phyloP scores from a whole-genome alignment of 2,797 vertebrate genomes.

The Amblyraja radiata region DNA sequence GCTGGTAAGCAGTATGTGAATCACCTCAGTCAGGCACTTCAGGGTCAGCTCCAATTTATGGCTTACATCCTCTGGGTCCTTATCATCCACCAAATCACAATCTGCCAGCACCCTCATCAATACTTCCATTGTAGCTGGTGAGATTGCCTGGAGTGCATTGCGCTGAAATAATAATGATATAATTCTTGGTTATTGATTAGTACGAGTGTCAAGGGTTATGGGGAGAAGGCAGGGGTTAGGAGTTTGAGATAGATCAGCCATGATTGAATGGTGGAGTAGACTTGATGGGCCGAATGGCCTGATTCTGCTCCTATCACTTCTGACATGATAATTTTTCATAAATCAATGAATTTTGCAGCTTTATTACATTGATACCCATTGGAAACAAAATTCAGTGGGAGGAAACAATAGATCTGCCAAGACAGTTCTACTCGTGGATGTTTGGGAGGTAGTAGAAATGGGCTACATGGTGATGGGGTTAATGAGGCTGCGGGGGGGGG shows the following conservation, averaged over 20 bases:
- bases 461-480: too few species aligned
- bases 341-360: background rate
- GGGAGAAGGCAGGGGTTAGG: too few species aligned
- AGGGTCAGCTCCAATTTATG: constrained; percentile 81
- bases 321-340: background rate
- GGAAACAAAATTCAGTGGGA: background rate
- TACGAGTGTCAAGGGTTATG: too few species aligned
- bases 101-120: constrained; percentile 83
- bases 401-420: background rate
- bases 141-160: constrained; percentile 88
- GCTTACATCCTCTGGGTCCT: constrained; percentile 77
- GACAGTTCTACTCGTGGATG: too few species aligned
- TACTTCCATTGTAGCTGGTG: constrained; percentile 96
- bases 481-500: too few species aligned
- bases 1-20: constrained; percentile 83
- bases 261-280: too few species aligned
- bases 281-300: too few species aligned
- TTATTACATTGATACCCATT: background rate
- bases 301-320: too few species aligned
- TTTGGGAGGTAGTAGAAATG: too few species aligned
- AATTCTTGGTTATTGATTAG: constrained; percentile 10
- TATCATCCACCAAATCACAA: constrained; percentile 73
- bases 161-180: constrained; percentile 58
- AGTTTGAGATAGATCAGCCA: too few species aligned
- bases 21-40: constrained; percentile 86